Base-by-base conservation (phyloP, 2,888 invertebrate species). In the Parelbella ahira region DNA sequence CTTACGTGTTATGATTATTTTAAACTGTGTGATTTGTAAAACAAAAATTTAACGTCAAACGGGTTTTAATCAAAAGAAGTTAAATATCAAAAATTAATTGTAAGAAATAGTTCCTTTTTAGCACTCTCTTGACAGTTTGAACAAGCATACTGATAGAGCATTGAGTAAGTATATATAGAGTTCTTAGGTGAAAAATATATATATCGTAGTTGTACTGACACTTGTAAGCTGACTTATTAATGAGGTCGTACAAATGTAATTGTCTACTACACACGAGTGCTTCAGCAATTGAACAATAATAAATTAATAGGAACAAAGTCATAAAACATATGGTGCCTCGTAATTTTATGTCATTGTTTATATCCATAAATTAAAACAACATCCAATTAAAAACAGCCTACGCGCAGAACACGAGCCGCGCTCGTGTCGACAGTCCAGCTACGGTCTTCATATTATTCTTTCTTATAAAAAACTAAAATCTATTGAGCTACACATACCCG, bases 351-450 rank as follows among this genome's bases (percentile, higher is more conserved):
- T 43, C 38, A 30, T 45, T 44, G 37, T 42, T 20, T 37, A 44
- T 44, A 30, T 27, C 29, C 37, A 51, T 47, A 45, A 48, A 52
- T 49, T 48, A 70, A 71, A 74, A 67, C 67, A 64, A 68, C 68
- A 65, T 63, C 67, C 68, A 73, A 79, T 79, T 77, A 74, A 71
- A 71, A 61, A 54, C 71, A 50, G 61, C 81, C 78, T 72, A 81
- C 78, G 72, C 50, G 36, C 43, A 37, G 20, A 25, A 44, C 3
- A 42, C 12, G 30, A 25, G n/a, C n/a, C 38, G 43, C 24, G 25
- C 43, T 47, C 41, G 29, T 41, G 34, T 37, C 34, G 28, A 47
- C 45, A 44, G 29, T 29, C 37, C 44, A 27, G 46, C 20, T 43
- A n/a, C 27, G 43, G 8, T 5, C 33, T 46, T 38, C 47, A 43